Conservation (phyloP, 2,888 invertebrate genomes). For the Phengaris alcon region DNA sequence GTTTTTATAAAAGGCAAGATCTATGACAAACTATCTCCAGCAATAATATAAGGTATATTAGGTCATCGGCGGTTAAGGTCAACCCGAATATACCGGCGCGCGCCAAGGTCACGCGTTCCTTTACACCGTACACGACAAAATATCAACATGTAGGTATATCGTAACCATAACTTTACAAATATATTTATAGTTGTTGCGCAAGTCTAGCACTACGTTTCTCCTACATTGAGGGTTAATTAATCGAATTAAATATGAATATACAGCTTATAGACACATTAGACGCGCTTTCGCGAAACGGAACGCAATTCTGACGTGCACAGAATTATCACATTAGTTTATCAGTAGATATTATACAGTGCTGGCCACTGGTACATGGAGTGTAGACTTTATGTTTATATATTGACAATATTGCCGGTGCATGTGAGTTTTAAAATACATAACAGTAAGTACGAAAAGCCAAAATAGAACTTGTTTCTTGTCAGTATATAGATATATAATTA, state of each 20-base stretch:
- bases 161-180: background rate
- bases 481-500: background rate
- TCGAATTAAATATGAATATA: background rate
- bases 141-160: background rate
- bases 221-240: background rate
- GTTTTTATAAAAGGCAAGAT: background rate
- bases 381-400: background rate
- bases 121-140: background rate
- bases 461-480: background rate
- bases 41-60: background rate
- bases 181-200: no score
- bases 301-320: background rate
- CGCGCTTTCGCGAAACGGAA: background rate
- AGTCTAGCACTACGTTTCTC: no score
- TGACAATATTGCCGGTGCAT: background rate
- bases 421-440: background rate
- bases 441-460: background rate
- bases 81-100: background rate
- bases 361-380: background rate
- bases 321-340: background rate
- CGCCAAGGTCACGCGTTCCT: background rate
- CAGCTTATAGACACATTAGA: background rate
- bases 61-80: constrained; percentile 12
- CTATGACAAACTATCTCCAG: background rate
- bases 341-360: background rate